A percentile compares a stretch with the other conserved stretches of the same genome.
These are phyloP conservation scores for Dexiosoma caninum DNA, from an alignment of 2,888 invertebrate species.

Conservation along the genomic window DNA sequence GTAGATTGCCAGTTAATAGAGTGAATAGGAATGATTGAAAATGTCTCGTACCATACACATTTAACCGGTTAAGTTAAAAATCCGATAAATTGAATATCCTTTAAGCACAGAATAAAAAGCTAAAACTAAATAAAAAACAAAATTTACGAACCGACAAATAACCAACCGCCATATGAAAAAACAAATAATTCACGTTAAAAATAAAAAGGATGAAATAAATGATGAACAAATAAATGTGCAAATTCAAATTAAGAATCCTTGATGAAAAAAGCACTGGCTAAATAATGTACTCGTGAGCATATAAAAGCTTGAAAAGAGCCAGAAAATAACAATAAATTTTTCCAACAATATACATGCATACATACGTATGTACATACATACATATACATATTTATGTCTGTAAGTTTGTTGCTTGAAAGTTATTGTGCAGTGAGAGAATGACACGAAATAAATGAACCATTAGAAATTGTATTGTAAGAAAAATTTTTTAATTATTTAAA, in stretches of 20 bases:
- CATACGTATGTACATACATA: no score
- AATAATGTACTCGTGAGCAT: constrained; percentile 7
- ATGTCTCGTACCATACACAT: no score
- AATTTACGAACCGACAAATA: constrained; percentile 7
- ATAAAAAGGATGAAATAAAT: not conserved
- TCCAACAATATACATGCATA: not conserved
- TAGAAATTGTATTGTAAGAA: no score
- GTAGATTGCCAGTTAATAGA: no score
- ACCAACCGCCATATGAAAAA: not conserved
- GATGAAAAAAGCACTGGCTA: not conserved
- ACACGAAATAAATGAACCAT: not conserved
- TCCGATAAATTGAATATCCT: no score
- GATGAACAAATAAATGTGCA: not conserved
- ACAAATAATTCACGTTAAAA: constrained; percentile 11
- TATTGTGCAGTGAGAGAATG: not conserved
- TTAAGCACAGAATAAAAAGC: no score
- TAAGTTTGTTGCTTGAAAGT: not conserved
- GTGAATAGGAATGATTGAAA: no score
- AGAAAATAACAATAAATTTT: constrained; percentile 33
- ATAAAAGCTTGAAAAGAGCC: not conserved
- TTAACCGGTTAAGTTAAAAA: no score
- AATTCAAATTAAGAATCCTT: constrained; percentile 2
- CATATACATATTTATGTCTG: no score
- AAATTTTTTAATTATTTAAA: no score
- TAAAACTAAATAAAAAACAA: constrained; percentile 8